Base-by-base conservation (phyloP, 2,888 invertebrate genomes). In the Monopis laevigella region DNA sequence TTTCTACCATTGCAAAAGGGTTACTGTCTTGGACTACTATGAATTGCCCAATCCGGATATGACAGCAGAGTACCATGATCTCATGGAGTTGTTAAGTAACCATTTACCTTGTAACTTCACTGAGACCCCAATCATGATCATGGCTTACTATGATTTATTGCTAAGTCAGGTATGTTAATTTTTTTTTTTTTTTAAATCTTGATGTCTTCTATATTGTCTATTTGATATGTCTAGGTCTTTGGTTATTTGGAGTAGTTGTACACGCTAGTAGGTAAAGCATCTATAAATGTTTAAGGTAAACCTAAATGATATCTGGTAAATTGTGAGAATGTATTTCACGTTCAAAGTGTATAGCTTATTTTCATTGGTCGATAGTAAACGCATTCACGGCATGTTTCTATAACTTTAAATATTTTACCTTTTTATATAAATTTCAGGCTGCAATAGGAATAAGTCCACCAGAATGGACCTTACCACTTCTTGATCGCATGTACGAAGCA, bases 381-480 rank as follows among this genome's bases (percentile, higher is more conserved):
- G n/a, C n/a, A n/a, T n/a, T n/a, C n/a, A n/a, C n/a, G n/a, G n/a
- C n/a, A n/a, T n/a, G n/a, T n/a, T n/a, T n/a, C n/a, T n/a, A n/a
- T n/a, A 7, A n/a, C 6, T 28, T 28, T 28, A 28, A 5, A 21
- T 21, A 21, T 21, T 21, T 21, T 21, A 21, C 8, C 24, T 32
- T 32, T 17, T n/a, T n/a, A n/a, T n/a, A n/a, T n/a, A n/a, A n/a
- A n/a, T n/a, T n/a, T 4, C 17, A 32, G 32, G 10, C 17, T 5
- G 32, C 32, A 32, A 32, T 32, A 4, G 32, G 32, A 32, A 17
- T 32, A 17, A 14, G 10, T 14, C 32, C 32, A 32, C 17, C 32
- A 2, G 14, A 14, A 17, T 32, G 32, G 32, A 17, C 17, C 2
- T 2, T 32, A 2, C 32, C 32, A 8, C 14, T 13, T 10, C 4